Evolutionary conservation across 2,888 invertebrate species (phyloP), one percentile per base, ranked within the genome.

Genomic region (Epiblema foenella): DNA sequence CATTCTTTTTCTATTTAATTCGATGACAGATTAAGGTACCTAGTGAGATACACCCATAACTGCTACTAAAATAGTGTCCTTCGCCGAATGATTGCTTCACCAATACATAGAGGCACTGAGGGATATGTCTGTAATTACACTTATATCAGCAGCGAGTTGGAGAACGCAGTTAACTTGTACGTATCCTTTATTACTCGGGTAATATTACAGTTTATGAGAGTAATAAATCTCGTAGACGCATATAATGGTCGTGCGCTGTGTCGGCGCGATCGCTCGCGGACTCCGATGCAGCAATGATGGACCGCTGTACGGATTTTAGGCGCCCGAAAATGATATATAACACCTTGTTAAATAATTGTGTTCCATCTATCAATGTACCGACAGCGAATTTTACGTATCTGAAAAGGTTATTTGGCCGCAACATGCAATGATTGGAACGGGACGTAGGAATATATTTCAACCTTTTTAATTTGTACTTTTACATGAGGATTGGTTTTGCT

Each of bases 191-290:
- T 87, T 86, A 86, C 88, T 83, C 74, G 81, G 81, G 87, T 85
- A 86, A 89, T 90, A 88, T 89, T 86, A 86, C 85, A 86, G 81
- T 90, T 90, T 90, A 91, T 87, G 85, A 82, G 81, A 74, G 85
- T 80, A 84, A 89, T 90, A 90, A 90, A 90, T 90, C 87, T 85
- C 79, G 78, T 75, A 82, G 81, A 83, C 85, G 86, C 85, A 83
- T 84, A 81, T 81, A 85, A 77, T 77, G 75, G 70, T 54, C 59
- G 54, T 51, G 54, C 51, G 65, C 65, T 70, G 65, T 29, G 52
- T 51, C 59, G 46, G 70, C 62, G 65, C 60, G 71, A 57, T 71
- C 67, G 59, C 51, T 52, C 59, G 51, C 39, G 62, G 62, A 29
- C 56, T 15, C 56, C 60, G 64, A 51, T 66, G 70, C 70, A 66